Percentiles rank a stretch among this genome's conserved stretches.
These are phyloP conservation scores for Geophilus truncorum DNA, from an alignment of 2,888 invertebrate species.

Conservation along the genomic window DNA sequence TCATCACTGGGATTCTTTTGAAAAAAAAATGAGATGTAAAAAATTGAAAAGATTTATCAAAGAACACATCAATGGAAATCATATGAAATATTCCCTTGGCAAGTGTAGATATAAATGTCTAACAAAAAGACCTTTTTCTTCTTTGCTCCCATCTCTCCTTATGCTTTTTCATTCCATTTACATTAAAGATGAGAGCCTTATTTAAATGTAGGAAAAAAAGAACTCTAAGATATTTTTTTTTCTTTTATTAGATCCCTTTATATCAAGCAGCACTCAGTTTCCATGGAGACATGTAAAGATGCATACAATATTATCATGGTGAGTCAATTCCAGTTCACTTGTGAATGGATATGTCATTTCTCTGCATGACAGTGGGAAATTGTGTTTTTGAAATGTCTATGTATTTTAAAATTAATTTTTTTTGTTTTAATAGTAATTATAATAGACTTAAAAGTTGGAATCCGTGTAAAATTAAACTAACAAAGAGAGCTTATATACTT, in stretches of 20 bases:
- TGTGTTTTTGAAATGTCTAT: no score
- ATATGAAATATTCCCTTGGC: background rate
- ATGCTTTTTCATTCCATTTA: background rate
- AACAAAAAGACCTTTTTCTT: background rate
- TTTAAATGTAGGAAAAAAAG: background rate
- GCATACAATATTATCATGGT: background rate
- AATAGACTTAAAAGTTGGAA: no score
- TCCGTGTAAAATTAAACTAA: no score
- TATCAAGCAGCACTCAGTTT: background rate
- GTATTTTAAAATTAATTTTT: no score
- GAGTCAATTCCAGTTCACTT: no score
- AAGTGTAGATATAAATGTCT: background rate
- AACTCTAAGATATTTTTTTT: background rate
- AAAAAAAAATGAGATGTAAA: background rate
- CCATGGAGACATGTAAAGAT: background rate
- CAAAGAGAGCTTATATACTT: no score
- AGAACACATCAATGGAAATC: background rate
- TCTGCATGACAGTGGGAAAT: no score
- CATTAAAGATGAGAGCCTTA: background rate
- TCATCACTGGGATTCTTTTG: background rate
- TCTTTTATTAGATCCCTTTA: background rate
- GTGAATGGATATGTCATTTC: no score
- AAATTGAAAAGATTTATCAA: background rate
- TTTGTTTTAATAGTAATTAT: no score
- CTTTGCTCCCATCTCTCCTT: background rate